Evolutionary conservation across 2,888 invertebrate species (phyloP), one percentile per base, ranked within the genome.

Genomic region (Sipunculus nudus): DNA sequence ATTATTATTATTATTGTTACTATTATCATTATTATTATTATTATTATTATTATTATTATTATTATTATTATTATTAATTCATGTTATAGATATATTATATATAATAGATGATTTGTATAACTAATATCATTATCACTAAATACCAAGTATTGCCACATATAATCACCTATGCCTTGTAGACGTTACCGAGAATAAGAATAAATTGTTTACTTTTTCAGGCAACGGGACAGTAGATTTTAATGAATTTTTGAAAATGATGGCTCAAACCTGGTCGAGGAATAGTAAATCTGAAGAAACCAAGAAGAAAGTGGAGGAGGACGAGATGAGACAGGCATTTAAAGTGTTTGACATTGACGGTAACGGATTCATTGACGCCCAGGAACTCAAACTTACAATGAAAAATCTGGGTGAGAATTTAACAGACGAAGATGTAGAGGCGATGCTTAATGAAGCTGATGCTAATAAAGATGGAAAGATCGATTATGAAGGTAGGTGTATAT

Each of bases 381-480:
- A 81, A 67, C 70, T 81, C 46, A 70, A 75, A 48, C 74, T 72
- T 62, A 79, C 80, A 32, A 81, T 81, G 81, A 69, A 75, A 49
- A 68, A 78, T 40, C 66, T 81, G 38, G 81, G 81, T 13, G 81
- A 81, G 68, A 76, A 75, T 61, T 63, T 80, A 38, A 72, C 75
- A 10, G 80, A 80, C 29, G 78, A 77, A 1, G 81, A 81, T 62
- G 72, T 81, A 16, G 78, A 76, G 41, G 78, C 74, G 25, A 81
- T 81, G 81, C 78, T 81, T 63, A 68, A 72, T 41, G 73, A 78
- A 52, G 81, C 81, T 0, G 81, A 81, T 62, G 67, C 75, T 39
- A 80, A 81, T 61, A 77, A 77, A 0, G 81, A 81, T 57, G 81
- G 81, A 10, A 74, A 77, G 60, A 81, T 81, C 66, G 80, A 81